These are phyloP conservation scores for Camponotus fellah DNA, from an alignment of 2,888 invertebrate genomes.

Conservation along the genomic window DNA sequence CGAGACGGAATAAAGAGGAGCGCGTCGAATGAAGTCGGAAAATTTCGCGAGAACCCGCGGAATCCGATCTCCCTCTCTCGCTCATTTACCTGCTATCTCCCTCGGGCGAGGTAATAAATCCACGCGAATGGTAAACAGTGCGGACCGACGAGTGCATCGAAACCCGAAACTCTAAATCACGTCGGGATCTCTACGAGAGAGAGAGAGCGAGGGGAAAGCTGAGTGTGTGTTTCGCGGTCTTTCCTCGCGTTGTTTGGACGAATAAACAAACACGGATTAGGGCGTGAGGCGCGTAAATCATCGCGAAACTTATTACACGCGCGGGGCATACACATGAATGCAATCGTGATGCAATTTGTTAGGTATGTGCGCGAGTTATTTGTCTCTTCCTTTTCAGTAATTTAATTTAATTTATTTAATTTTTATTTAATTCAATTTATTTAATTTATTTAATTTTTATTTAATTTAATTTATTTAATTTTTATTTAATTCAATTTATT, in stretches of 20 bases:
- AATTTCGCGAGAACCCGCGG: slow-evolving; percentile 6
- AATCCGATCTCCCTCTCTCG: slow-evolving; percentile 65
- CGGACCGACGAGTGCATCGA: slow-evolving; percentile 82
- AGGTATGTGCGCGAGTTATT: too few relatives aligned
- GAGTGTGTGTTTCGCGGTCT: slow-evolving; percentile 68
- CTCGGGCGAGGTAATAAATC: slow-evolving; percentile 80
- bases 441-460: neutral
- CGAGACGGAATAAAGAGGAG: neutral
- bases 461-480: too few relatives aligned
- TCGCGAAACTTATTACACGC: slow-evolving; percentile 82
- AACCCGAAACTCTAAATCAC: slow-evolving; percentile 84
- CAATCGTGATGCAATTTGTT: slow-evolving; percentile 58
- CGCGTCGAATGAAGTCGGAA: neutral
- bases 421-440: neutral
- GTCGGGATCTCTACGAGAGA: slow-evolving; percentile 69
- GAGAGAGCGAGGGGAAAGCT: slow-evolving; percentile 13
- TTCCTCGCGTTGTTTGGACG: slow-evolving; percentile 77
- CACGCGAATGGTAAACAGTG: slow-evolving; percentile 80
- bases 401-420: neutral
- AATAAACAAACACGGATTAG: slow-evolving; percentile 85
- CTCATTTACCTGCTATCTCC: slow-evolving; percentile 72
- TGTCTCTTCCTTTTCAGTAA: neutral
- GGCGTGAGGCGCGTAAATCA: slow-evolving; percentile 82
- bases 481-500: too few relatives aligned
- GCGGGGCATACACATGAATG: slow-evolving; percentile 55